Base-by-base conservation (phyloP, 2,113 vertebrate genomes). In the Dasyprocta punctata region DNA sequence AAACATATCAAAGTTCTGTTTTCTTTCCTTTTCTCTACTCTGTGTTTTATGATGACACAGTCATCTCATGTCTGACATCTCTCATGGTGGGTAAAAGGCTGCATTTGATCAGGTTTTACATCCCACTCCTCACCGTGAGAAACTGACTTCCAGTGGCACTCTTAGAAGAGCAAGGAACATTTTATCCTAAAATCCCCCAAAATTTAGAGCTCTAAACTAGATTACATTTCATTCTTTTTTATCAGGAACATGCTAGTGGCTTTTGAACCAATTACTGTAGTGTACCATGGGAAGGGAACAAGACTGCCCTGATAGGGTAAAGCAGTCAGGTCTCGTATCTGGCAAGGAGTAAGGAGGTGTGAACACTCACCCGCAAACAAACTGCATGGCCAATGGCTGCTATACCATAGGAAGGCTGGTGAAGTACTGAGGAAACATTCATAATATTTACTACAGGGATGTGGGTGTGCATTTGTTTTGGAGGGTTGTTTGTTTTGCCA, bases 321-420 rank as follows among this genome's bases (percentile, higher is more conserved):
- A 77, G 14, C 84, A 67, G 5, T 38, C 56, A 28, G 58, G 60
- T 52, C 38, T 77, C 22, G 58, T 7, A 69, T 60, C 36, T 58
- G 69, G 30, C 78, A 44, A 71, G 63, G 58, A 80, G 56, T 24
- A 28, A 83, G 44, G 60, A 80, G 58, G 4, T 82, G 13, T 52
- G 14, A 52, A 36, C 26, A 13, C 28, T 38, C 11, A 58, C 20
- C n/a, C 17, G 13, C 16, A 41, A 58, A 41, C 73, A 82, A 78
- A 84, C 44, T 3, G 5, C 36, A 22, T 49, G 14, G 44, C 44
- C 44, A 30, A 49, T 7, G 38, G 52, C 22, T 2, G 7, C 47
- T 56, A 41, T 7, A 0, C 36, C 33, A 0, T 2, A 36, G 60
- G 24, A 67, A n/a, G 26, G 4, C 10, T 17, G 16, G 22, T 3